Percentiles rank a stretch among this genome's conserved stretches.
These are phyloP conservation scores for Plestiodon gilberti DNA, from an alignment of 2,113 vertebrate genomes.

Conservation along the genomic window DNA sequence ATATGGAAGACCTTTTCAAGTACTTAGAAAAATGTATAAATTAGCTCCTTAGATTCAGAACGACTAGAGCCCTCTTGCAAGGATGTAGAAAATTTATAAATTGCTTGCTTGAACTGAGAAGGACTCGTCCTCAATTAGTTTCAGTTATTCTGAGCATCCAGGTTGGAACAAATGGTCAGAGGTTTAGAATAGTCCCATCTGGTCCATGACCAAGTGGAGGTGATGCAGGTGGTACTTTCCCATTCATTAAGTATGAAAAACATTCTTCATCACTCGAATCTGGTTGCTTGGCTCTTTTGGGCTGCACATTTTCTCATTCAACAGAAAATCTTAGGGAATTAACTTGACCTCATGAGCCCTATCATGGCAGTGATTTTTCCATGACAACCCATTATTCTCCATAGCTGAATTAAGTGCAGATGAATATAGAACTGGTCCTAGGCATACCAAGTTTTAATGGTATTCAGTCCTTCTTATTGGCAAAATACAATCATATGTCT, in stretches of 20 bases:
- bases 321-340: conserved; percentile 38
- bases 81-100: neutral
- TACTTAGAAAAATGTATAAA: conserved; percentile 32
- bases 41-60: neutral
- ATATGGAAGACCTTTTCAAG: neutral
- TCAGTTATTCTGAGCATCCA: conserved; percentile 25
- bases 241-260: conserved; percentile 47
- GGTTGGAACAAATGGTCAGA: conserved; percentile 42
- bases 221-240: conserved; percentile 36
- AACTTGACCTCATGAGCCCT: conserved; percentile 50
- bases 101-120: conserved; percentile 2
- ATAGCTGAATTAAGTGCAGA: conserved; percentile 41
- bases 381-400: conserved; percentile 75
- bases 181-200: conserved; percentile 53
- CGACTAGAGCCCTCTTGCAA: neutral
- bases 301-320: conserved; percentile 41
- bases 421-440: conserved; percentile 47
- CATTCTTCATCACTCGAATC: conserved; percentile 50
- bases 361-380: conserved; percentile 55
- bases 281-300: neutral
- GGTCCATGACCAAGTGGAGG: conserved; percentile 31
- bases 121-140: conserved; percentile 37
- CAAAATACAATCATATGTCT: conserved; percentile 30
- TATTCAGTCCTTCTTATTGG: conserved; percentile 39
- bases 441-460: conserved; percentile 71